phyloP scores from a whole-genome alignment of 2,113 vertebrate genomes.

The Macrotis lagotis region DNA sequence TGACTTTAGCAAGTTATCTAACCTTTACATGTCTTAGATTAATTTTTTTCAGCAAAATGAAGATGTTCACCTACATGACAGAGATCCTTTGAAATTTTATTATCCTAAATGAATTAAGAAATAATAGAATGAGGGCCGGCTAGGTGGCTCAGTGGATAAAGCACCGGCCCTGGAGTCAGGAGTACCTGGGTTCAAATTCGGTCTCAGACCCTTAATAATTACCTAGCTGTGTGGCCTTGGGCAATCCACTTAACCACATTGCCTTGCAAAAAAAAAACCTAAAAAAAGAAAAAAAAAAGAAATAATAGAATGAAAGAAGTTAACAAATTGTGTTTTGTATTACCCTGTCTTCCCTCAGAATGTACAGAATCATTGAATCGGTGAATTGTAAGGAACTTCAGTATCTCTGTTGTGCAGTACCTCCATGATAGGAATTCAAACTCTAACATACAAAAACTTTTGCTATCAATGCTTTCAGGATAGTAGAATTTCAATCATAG shows the following conservation, averaged over 20 bases:
- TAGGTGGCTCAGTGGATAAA: no score
- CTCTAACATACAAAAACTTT: background rate
- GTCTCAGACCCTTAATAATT: no score
- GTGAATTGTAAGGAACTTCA: background rate
- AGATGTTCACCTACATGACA: background rate
- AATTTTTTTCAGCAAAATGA: background rate
- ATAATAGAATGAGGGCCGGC: background rate
- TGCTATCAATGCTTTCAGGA: background rate
- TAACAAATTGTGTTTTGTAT: background rate
- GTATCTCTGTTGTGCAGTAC: background rate
- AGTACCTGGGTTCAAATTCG: no score
- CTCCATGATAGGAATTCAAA: background rate
- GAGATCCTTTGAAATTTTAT: background rate
- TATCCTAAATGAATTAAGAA: background rate
- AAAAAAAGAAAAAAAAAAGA: no score
- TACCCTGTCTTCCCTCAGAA: background rate
- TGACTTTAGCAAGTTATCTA: background rate
- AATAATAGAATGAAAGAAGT: background rate
- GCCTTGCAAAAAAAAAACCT: no score
- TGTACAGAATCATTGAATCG: background rate
- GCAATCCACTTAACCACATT: no score
- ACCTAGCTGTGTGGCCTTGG: no score
- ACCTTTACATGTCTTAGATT: background rate
- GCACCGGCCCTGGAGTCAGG: no score
- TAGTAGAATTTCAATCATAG: background rate